Base-by-base conservation (phyloP, 2,797 vertebrate species). In the Carduelis carduelis region DNA sequence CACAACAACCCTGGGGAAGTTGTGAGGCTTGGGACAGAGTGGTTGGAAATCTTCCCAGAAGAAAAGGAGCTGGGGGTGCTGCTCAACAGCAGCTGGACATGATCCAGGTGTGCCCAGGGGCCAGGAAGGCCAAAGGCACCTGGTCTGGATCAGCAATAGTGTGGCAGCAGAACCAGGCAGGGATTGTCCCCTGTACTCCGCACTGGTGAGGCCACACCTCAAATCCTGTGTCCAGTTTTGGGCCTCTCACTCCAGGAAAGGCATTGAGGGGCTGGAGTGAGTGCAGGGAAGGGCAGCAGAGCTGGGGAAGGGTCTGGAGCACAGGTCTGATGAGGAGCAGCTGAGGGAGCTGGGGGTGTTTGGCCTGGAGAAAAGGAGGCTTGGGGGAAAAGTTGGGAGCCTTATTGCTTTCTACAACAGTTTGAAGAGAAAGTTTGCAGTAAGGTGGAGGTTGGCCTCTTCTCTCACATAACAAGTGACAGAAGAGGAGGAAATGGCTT, bases 41-140 rank as follows among this genome's bases (percentile, higher is more conserved):
- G 5, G 9, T 28, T 46, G 14, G 37, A 26, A 57, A 57, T 1
- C 0, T 18, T 5, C 6, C 17, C 0, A 0, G 9, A 12, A 0
- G 8, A 17, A 41, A 71, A 64, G 4, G 44, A 44, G 0, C 44
- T 71, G 13, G 1, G 2, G 2, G 1, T 52, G 37, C 2, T 77
- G 43, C 2, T 26, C 2, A 3, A 0, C 23, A 70, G 24, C n/a
- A 55, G 17, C 17, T 64, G 79, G 6, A 34, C 24, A 32, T 2
- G 50, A 70, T 5, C 37, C 59, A 83, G 37, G 3, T 26, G 37
- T 50, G 28, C 24, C 37, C 37, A 69, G 47, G 41, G 32, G 3
- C 22, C 41, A 28, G 18, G n/a, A 8, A 22, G 24, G 37, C 9
- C 56, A 82, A 13, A 3, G 63, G 70, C 64, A 39, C 37, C 71